These are phyloP conservation scores for Zygothrica quintamaculata DNA, from an alignment of 2,888 invertebrate genomes.

Conservation along the genomic window DNA sequence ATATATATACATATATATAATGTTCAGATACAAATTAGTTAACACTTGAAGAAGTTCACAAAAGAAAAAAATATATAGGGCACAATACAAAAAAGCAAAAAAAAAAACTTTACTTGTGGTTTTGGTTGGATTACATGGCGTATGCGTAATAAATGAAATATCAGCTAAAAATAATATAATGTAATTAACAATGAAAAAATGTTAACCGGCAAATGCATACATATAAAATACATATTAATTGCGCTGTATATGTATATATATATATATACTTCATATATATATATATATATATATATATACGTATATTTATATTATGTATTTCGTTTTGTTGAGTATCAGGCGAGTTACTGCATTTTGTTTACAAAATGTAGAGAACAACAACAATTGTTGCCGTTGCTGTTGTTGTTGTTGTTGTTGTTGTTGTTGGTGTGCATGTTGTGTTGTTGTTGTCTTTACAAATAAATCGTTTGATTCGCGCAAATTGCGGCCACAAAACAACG, in stretches of 20 bases:
- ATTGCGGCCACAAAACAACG: conserved; percentile 61
- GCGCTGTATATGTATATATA: too few relatives aligned
- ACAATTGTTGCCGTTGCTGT: neutral
- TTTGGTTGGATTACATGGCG: conserved; percentile 53
- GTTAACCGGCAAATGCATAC: conserved; percentile 62
- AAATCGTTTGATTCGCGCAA: conserved; percentile 76
- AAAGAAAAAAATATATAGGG: too few relatives aligned
- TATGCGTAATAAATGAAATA: conserved; percentile 62
- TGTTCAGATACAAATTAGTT: conserved; percentile 6
- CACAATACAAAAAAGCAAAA: too few relatives aligned
- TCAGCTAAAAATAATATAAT: conserved; percentile 44
- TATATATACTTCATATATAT: too few relatives aligned
- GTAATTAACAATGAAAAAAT: conserved; percentile 33
- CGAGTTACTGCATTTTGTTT: conserved; percentile 67
- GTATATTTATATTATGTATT: conserved; percentile 4
- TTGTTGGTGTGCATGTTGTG: conserved; percentile 22
- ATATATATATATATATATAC: conserved; percentile 27
- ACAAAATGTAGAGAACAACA: conserved; percentile 41
- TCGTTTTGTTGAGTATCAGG: conserved; percentile 46
- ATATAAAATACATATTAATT: too few relatives aligned
- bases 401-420: conserved; percentile 6
- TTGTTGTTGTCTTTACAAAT: conserved; percentile 54
- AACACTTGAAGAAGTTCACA: neutral
- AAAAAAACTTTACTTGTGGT: too few relatives aligned
- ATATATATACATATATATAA: too few relatives aligned